phyloP scores from a whole-genome alignment of 2,888 invertebrate species.

The Trissonchulus latispiculum region DNA sequence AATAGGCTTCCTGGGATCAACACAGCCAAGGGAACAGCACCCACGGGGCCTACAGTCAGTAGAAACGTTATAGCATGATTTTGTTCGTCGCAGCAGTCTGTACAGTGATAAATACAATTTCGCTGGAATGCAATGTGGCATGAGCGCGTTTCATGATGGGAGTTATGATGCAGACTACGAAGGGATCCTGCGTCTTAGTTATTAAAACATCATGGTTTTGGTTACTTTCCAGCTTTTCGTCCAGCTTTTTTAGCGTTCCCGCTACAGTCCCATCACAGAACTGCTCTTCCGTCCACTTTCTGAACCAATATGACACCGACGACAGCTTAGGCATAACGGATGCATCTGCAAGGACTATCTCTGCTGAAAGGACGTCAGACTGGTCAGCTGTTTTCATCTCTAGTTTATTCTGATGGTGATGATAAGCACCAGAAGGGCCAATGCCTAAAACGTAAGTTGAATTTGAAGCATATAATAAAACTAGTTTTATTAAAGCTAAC shows the following conservation, averaged over 20 bases:
- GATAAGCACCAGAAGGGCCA: too few relatives aligned
- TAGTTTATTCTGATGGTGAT: too few relatives aligned
- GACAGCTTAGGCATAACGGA: not conserved
- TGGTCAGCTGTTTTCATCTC: too few relatives aligned
- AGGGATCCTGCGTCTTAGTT: too few relatives aligned
- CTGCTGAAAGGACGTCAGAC: too few relatives aligned
- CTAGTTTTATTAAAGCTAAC: too few relatives aligned
- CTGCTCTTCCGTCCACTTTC: not conserved
- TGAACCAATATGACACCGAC: not conserved
- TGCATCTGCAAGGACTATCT: not conserved
- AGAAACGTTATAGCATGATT: not conserved
- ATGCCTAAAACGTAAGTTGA: too few relatives aligned
- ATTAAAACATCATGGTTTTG: not conserved
- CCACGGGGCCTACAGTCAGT: not conserved
- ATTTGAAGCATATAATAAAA: too few relatives aligned
- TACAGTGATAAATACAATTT: not conserved
- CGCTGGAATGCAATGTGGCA: not conserved
- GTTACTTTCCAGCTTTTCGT: not conserved
- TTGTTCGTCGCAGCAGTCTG: not conserved
- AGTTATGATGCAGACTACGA: not conserved
- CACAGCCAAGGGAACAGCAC: conserved; percentile 2
- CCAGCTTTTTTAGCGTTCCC: not conserved
- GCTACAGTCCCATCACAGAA: not conserved
- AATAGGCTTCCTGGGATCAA: not conserved
- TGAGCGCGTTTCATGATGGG: conserved; percentile 1